phyloP scores from a whole-genome alignment of 1,140 invertebrate genomes.

The Halictus rubicundus region DNA sequence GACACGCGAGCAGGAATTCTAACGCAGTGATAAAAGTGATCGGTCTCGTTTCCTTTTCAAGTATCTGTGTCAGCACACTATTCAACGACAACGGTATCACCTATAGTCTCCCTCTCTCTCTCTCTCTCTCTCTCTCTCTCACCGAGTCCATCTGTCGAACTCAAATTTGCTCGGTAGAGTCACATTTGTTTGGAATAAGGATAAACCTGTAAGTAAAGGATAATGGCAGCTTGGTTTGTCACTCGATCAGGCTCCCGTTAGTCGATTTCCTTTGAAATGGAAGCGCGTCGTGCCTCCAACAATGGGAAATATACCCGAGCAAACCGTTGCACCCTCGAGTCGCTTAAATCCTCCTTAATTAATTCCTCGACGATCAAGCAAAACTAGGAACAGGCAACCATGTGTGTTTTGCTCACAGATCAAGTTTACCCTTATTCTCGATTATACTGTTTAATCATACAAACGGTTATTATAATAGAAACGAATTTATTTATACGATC shows the following conservation, averaged over 20 bases:
- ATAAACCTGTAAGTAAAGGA: not conserved
- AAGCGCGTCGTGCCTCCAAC: not conserved
- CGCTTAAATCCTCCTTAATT: not conserved
- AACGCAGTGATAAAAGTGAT: no score
- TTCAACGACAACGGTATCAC: no score
- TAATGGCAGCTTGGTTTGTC: not conserved
- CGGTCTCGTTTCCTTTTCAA: no score
- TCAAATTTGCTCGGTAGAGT: constrained; percentile 1
- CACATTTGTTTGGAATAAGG: not conserved
- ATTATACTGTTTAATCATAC: constrained; percentile 21
- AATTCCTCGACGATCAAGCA: not conserved
- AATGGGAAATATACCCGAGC: not conserved
- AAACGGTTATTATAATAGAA: constrained; percentile 23
- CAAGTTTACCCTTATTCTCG: not conserved
- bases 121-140: no score
- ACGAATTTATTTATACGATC: constrained; percentile 21
- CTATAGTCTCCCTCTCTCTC: no score
- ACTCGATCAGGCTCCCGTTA: not conserved
- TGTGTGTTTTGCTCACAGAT: not conserved
- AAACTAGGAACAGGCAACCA: not conserved
- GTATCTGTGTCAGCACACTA: no score
- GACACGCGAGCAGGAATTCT: not conserved
- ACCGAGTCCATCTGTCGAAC: not conserved
- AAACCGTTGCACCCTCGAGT: no score
- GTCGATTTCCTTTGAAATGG: not conserved